phyloP scores from a whole-genome alignment of 2,888 invertebrate genomes.

The Strigamia maritima region DNA sequence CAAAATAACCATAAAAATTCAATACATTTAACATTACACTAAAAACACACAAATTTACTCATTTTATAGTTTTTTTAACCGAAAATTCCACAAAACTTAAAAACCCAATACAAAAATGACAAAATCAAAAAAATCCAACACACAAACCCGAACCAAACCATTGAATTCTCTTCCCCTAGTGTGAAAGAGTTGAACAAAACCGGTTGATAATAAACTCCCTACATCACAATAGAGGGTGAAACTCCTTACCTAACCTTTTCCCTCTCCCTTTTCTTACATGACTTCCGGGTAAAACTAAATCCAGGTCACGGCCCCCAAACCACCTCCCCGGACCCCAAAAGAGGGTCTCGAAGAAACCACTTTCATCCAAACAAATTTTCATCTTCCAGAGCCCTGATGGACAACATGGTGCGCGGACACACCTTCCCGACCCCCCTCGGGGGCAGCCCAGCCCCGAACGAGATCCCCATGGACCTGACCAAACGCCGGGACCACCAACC shows the following conservation, averaged over 20 bases:
- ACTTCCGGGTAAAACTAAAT: conserved; percentile 23
- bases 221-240: background rate
- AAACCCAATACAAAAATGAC: too few relatives aligned
- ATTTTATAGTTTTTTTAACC: too few relatives aligned
- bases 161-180: too few relatives aligned
- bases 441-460: background rate
- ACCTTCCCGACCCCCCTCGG: background rate
- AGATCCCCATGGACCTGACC: background rate
- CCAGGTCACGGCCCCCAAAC: background rate
- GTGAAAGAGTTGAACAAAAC: background rate
- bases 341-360: too few relatives aligned
- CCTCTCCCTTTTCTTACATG: background rate
- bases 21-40: too few relatives aligned
- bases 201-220: background rate
- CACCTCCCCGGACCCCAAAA: too few relatives aligned
- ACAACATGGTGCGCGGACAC: background rate
- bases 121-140: too few relatives aligned
- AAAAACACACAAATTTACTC: too few relatives aligned
- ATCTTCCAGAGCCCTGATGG: background rate
- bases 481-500: background rate
- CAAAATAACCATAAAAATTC: too few relatives aligned
- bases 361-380: background rate
- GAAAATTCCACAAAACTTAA: too few relatives aligned
- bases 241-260: too few relatives aligned
- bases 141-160: background rate